These are phyloP conservation scores for Coracopsis vasa DNA, from an alignment of 2,113 vertebrate species.

Conservation along the genomic window DNA sequence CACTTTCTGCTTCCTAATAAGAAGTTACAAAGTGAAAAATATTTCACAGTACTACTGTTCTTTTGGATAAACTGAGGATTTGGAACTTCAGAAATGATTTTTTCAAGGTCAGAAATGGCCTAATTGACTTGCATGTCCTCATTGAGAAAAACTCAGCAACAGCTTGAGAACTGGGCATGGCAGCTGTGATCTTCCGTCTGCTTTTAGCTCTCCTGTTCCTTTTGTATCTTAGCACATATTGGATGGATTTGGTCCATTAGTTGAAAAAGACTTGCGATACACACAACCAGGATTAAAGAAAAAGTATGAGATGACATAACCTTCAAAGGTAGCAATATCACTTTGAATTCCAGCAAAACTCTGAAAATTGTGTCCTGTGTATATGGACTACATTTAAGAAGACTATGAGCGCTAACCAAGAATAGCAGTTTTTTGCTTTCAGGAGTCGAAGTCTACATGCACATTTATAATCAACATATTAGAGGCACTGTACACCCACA, in stretches of 20 bases:
- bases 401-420: neutral
- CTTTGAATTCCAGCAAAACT: neutral
- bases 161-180: neutral
- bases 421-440: neutral
- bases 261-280: neutral
- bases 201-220: neutral
- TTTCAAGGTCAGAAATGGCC: neutral
- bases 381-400: accelerated
- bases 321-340: accelerated
- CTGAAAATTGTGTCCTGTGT: neutral
- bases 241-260: neutral
- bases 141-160: neutral
- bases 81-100: neutral
- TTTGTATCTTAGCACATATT: too few relatives aligned
- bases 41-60: accelerated
- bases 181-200: neutral
- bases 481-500: neutral
- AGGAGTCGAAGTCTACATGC: accelerated
- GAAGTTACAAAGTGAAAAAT: accelerated
- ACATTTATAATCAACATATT: too few relatives aligned
- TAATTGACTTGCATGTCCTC: neutral
- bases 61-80: neutral
- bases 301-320: neutral
- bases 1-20: neutral
- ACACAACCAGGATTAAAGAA: neutral